These are phyloP conservation scores for Zonotrichia albicollis DNA, from an alignment of 2,797 vertebrate species.

Conservation along the genomic window DNA sequence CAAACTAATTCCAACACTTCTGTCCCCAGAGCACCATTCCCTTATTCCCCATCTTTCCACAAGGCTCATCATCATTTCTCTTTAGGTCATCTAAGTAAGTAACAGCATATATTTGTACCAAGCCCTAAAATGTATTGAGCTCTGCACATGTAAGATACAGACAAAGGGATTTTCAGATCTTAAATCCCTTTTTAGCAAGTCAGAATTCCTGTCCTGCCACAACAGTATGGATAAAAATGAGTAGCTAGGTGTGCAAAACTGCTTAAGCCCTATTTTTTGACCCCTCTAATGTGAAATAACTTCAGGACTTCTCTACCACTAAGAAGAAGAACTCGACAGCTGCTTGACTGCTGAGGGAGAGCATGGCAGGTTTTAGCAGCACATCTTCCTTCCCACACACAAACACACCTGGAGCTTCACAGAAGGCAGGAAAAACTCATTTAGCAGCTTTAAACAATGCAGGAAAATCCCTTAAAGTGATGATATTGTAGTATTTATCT, in stretches of 20 bases:
- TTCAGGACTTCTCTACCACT: not conserved
- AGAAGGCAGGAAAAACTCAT: not conserved
- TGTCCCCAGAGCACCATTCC: slow-evolving; percentile 28
- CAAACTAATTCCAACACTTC: slow-evolving; percentile 5
- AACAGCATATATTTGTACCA: not conserved
- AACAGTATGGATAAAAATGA: not conserved
- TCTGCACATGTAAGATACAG: not conserved
- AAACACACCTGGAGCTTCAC: slow-evolving; percentile 25
- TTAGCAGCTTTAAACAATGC: not conserved
- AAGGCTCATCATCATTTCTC: not conserved
- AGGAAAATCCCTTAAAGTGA: not conserved
- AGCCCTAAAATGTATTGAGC: not conserved
- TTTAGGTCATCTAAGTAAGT: slow-evolving; percentile 8
- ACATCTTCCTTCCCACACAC: not conserved
- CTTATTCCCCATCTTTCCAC: not conserved
- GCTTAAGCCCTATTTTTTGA: not conserved
- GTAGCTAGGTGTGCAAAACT: not conserved
- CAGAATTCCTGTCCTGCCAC: not conserved
- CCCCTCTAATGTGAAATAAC: not conserved
- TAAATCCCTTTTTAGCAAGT: not conserved
- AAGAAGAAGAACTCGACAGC: not conserved
- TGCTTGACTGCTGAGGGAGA: not conserved
- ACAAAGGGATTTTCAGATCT: not conserved
- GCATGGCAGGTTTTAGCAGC: not conserved
- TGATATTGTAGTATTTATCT: not conserved